Conservation (phyloP, 2,113 vertebrate species). For the Megaceryle torquata region DNA sequence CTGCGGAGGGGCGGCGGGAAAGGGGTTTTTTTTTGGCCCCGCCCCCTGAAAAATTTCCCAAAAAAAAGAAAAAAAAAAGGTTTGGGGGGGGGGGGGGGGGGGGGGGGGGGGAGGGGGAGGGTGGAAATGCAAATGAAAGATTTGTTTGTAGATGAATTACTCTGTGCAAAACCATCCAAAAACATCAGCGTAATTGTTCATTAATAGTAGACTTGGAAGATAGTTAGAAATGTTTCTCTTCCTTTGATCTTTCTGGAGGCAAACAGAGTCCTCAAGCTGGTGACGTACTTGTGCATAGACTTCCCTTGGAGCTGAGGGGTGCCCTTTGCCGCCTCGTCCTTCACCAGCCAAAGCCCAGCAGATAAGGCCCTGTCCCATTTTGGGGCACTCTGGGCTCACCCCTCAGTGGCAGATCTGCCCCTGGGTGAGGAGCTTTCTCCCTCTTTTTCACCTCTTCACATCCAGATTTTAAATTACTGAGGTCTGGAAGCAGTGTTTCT, state of each 20-base stretch:
- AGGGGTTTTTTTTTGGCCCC: too few relatives aligned
- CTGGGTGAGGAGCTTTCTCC: not conserved
- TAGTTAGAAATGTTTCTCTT: conserved; percentile 55
- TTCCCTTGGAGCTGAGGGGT: not conserved
- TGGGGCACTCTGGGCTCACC: not conserved
- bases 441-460: not conserved
- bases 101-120: not conserved
- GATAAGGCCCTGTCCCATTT: not conserved
- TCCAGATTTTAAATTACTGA: not conserved
- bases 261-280: conserved; percentile 24
- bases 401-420: fast-evolving
- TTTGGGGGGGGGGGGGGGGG: too few relatives aligned
- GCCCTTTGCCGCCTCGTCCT: not conserved
- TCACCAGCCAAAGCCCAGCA: not conserved
- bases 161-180: conserved; percentile 66
- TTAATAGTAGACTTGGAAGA: conserved; percentile 71
- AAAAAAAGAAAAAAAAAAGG: too few relatives aligned
- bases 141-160: conserved; percentile 73
- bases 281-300: fast-evolving
- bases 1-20: too few relatives aligned
- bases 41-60: too few relatives aligned
- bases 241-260: conserved; percentile 66
- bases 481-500: not conserved
- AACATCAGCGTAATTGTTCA: conserved; percentile 9
- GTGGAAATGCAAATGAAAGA: conserved; percentile 61